These are phyloP conservation scores for Scomber japonicus DNA, from an alignment of 2,113 vertebrate species.

Conservation along the genomic window DNA sequence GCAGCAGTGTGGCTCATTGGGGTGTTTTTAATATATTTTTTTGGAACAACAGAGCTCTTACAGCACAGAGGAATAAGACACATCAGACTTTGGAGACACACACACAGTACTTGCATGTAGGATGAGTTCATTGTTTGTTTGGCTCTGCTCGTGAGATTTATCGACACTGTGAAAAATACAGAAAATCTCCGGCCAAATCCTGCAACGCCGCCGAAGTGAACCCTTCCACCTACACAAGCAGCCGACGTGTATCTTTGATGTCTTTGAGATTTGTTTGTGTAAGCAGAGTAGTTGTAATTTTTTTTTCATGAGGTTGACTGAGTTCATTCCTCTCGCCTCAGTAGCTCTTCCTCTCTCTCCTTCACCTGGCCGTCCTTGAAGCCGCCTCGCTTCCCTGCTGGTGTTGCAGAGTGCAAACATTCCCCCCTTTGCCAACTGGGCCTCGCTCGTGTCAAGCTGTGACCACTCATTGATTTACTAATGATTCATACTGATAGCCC, in stretches of 20 bases:
- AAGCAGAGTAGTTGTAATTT: slow-evolving; percentile 1
- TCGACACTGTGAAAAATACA: too few relatives aligned
- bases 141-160: too few relatives aligned
- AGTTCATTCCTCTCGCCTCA: slow-evolving; percentile 44
- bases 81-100: too few relatives aligned
- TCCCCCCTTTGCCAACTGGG: slow-evolving; percentile 33
- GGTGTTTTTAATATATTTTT: too few relatives aligned
- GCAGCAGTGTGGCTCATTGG: too few relatives aligned
- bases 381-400: slow-evolving; percentile 33
- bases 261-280: not conserved
- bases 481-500: slow-evolving; percentile 17
- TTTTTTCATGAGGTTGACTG: not conserved
- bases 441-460: slow-evolving; percentile 38
- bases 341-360: slow-evolving; percentile 35
- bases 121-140: too few relatives aligned
- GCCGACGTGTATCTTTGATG: slow-evolving; percentile 6
- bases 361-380: slow-evolving; percentile 66
- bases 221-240: not conserved
- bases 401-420: slow-evolving; percentile 41
- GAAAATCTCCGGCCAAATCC: too few relatives aligned
- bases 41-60: too few relatives aligned
- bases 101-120: too few relatives aligned
- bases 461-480: slow-evolving; percentile 57
- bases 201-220: not conserved
- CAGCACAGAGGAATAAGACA: too few relatives aligned